Percentiles rank a stretch among this genome's conserved stretches.
These are phyloP conservation scores for Regulus satrapa DNA, from an alignment of 2,113 vertebrate genomes.

Conservation along the genomic window DNA sequence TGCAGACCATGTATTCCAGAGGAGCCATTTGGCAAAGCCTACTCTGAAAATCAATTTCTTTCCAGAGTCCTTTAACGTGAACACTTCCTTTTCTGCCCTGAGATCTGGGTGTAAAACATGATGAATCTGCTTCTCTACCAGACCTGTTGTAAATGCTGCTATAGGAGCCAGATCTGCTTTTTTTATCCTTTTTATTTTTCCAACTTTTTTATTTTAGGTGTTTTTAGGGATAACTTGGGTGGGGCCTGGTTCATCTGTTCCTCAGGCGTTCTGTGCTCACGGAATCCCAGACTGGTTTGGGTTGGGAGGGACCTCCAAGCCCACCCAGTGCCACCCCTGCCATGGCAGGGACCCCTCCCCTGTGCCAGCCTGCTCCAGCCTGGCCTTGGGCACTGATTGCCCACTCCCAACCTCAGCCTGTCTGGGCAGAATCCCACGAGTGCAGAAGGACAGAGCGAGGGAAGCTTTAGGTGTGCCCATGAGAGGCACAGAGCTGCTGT, in stretches of 20 bases:
- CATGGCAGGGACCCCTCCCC: neutral
- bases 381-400: neutral
- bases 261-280: neutral
- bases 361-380: neutral
- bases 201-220: too few relatives aligned
- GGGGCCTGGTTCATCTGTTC: neutral
- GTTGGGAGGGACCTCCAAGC: neutral
- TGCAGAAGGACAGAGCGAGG: neutral
- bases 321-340: neutral
- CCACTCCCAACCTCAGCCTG: rapidly evolving
- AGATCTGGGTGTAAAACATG: neutral
- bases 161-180: neutral
- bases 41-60: neutral
- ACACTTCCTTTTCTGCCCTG: neutral
- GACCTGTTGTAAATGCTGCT: neutral
- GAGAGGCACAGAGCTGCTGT: rapidly evolving
- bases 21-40: neutral
- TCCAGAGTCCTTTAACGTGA: neutral
- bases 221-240: neutral
- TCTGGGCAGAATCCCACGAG: rapidly evolving
- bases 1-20: rapidly evolving
- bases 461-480: rapidly evolving
- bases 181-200: neutral
- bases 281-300: neutral
- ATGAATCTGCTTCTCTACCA: neutral